Base-by-base conservation (phyloP, 1,140 invertebrate species). In the Phthorimaea operculella region DNA sequence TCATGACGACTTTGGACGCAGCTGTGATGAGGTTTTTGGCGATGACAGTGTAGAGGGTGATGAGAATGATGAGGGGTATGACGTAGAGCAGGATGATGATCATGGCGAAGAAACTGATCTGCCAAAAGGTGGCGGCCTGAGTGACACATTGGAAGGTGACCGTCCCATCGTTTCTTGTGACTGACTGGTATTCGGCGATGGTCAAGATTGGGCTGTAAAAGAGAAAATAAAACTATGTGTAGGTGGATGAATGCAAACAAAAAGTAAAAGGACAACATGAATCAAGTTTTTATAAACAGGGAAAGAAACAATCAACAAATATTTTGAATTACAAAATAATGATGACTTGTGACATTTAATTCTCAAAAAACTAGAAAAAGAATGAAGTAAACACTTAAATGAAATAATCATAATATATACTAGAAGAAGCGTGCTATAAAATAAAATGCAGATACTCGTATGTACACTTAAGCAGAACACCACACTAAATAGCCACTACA, bases 31-130 rank as follows among this genome's bases (percentile, higher is more conserved):
- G 87, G 61, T 93, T 91, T 54, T 89, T 89, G 4, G 92, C 90
- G 64, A 96, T 96, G 58, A 92, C 85, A 15, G 89, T 88, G 78
- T 96, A 96, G 3, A 96, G 87, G 39, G 91, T 79, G 42, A 94
- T 74, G 33, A 96, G 88, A 48, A 95, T 88, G 16, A 92, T 70
- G 15, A 95, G 79, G 12, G 94, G 94, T 8, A 94, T 68, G 50
- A 93, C 74, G 83, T 94, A 96, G 74, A 96, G 93, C 39, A 92
- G 74, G 52, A 89, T 87, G 52, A 92, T 91, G 64, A 90, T 90
- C 62, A 89, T 84, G 15, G 92, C 74, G 81, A 94, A 93, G 87
- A 94, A 96, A 18, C 89, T 74, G 39, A 90, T 88, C 21, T 90
- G 89, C 89, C 91, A 92, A 68, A 88, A 80, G 39, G 87, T 87